phyloP scores from a whole-genome alignment of 2,113 vertebrate species.

The Dissostichus mawsoni region DNA sequence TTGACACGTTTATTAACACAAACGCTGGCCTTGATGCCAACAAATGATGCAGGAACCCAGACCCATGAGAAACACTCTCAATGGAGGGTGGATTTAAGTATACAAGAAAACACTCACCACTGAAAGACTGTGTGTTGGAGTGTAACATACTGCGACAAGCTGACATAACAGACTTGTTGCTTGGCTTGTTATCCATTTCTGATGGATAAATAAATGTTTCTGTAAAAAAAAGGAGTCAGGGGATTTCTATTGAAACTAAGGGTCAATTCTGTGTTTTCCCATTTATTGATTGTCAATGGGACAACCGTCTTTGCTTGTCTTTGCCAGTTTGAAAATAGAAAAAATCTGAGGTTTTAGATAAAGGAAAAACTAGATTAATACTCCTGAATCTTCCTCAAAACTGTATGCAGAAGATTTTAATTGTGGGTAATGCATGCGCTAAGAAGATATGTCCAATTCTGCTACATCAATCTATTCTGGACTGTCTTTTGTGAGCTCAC shows the following conservation, averaged over 20 bases:
- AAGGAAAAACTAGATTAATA: no score
- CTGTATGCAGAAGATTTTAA: no score
- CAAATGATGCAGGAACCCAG: constrained; percentile 62
- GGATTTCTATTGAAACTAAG: constrained; percentile 4
- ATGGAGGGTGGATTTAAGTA: constrained; percentile 53
- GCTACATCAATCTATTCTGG: no score
- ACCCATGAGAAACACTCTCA: constrained; percentile 39
- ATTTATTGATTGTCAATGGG: background rate
- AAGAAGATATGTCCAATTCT: no score
- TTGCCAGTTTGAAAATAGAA: no score
- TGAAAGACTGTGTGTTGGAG: constrained; percentile 11
- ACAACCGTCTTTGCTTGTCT: constrained; percentile 4
- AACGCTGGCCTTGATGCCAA: constrained; percentile 46
- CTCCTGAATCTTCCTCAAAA: no score
- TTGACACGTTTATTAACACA: constrained; percentile 43
- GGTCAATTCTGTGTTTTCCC: constrained; percentile 26
- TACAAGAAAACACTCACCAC: constrained; percentile 15
- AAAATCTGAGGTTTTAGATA: no score
- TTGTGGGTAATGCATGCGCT: no score
- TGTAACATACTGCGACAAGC: background rate
- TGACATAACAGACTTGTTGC: background rate
- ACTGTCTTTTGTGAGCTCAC: no score
- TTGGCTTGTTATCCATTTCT: constrained; percentile 6
- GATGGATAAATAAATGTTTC: background rate
- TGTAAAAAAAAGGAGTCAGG: background rate